Evolutionary conservation across 2,797 vertebrate genomes (phyloP).

Genomic region (Philypnodon macrostomus): DNA sequence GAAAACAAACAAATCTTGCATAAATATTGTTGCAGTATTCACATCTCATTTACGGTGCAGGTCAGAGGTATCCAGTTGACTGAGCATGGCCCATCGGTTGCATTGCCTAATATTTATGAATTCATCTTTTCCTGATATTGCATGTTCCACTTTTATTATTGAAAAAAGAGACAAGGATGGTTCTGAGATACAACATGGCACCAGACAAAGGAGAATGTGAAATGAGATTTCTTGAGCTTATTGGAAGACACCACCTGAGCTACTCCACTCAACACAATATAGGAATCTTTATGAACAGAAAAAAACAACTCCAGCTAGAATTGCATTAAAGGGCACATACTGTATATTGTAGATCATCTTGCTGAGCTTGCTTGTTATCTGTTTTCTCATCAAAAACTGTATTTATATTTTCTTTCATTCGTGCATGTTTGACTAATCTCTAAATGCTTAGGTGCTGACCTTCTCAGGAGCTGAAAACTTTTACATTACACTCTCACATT

Average conservation of each 20-base stretch:
- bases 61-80: slow-evolving; percentile 43
- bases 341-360: no score
- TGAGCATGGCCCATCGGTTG: slow-evolving; percentile 41
- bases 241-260: slow-evolving; percentile 50
- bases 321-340: no score
- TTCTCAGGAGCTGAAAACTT: no score
- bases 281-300: slow-evolving; percentile 36
- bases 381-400: no score
- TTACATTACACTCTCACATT: no score
- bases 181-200: slow-evolving; percentile 28
- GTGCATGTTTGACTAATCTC: no score
- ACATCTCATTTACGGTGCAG: slow-evolving; percentile 27
- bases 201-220: slow-evolving; percentile 30
- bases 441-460: no score
- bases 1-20: no score
- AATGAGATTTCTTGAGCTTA: slow-evolving; percentile 67
- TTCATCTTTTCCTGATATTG: slow-evolving; percentile 45
- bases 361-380: no score
- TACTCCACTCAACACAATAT: slow-evolving; percentile 33
- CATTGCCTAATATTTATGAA: slow-evolving; percentile 50
- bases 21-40: slow-evolving; percentile 58
- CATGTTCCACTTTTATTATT: slow-evolving; percentile 67
- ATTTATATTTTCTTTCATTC: no score
- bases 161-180: slow-evolving; percentile 73
- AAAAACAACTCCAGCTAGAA: slow-evolving; percentile 37